Base-by-base conservation (phyloP, 1,140 invertebrate species). In the Caerostris extrusa region DNA sequence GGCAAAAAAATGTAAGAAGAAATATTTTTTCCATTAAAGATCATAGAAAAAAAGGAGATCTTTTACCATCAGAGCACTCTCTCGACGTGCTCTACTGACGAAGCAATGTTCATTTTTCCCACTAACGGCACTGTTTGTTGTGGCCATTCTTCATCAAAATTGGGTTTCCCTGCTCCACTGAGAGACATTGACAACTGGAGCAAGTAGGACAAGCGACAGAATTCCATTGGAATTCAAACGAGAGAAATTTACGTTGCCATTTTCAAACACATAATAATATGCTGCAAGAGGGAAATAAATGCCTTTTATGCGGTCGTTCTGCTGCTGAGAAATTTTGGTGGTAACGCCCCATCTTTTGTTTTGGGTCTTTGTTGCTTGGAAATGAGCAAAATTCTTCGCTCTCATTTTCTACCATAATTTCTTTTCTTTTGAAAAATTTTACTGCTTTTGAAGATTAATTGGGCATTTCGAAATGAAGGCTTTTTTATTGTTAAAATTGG, bases 191-290 rank as follows among this genome's bases (percentile, higher is more conserved):
- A 12, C 71, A 77, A 77, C 14, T 77, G 71, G 71, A 77, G 71
- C 34, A 34, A 34, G 34, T 34, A 34, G 34, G 34, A 34, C 34
- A 34, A 34, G 34, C 34, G 34, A 34, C 71, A 77, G 71, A 34
- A 77, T 34, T 50, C 71, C 8, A 10, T 53, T 4, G 17, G 71
- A 34, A 77, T 50, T 77, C 53, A 19, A 77, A 34, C 71, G 71
- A 12, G 71, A 77, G 71, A 77, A 77, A 77, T 77, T 77, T 77
- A 77, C 71, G 71, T 77, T 77, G 71, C 71, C 71, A 77, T 77
- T 77, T 77, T 77, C 19, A 77, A 77, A 77, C 34, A 10, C 34
- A 77, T 77, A 77, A 77, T 77, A 77, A 77, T 77, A 77, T 77
- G 71, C 53, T 50, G 71, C 34, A 34, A 77, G 34, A 34, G 34